Conservation (phyloP, 2,888 invertebrate species). For the Drosophila vallismaia region DNA sequence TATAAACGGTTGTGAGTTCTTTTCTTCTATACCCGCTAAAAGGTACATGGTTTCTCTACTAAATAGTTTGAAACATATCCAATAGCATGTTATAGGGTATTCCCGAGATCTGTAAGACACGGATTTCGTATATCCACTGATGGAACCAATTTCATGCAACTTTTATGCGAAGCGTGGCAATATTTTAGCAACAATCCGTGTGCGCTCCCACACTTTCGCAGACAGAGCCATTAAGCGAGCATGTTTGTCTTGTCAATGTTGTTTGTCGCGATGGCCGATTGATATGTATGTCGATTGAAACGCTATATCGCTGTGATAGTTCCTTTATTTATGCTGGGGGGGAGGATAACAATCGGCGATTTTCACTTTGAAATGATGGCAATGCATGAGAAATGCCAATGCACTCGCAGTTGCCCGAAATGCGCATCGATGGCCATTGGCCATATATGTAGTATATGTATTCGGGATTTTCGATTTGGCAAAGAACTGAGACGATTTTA, state of each 20-base stretch:
- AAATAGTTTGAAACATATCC: too few species aligned
- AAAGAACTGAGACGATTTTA: constrained; percentile 39
- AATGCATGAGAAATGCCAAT: constrained; percentile 40
- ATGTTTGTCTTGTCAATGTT: constrained; percentile 29
- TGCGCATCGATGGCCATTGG: constrained; percentile 32
- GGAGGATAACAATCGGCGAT: constrained; percentile 14
- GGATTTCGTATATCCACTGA: neutral
- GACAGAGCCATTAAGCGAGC: constrained; percentile 17
- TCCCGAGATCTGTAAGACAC: neutral
- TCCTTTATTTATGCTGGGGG: constrained; percentile 21
- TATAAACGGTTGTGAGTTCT: too few species aligned
- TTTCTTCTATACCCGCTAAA: too few species aligned
- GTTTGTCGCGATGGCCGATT: constrained; percentile 48
- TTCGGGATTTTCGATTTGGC: constrained; percentile 32
- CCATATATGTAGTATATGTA: constrained; percentile 5
- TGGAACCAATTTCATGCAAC: constrained; percentile 51
- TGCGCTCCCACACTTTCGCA: constrained; percentile 25
- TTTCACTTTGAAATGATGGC: neutral
- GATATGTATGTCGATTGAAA: constrained; percentile 41
- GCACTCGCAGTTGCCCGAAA: constrained; percentile 38
- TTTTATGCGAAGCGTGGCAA: constrained; percentile 70
- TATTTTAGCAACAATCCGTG: constrained; percentile 73
- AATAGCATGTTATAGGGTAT: constrained; percentile 34
- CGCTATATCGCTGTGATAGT: constrained; percentile 17
- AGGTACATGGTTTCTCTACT: too few species aligned